A percentile compares a stretch with the other conserved stretches of the same genome.
Evolutionary conservation across 2,113 vertebrate genomes (phyloP).

Genomic region (Puma concolor): DNA sequence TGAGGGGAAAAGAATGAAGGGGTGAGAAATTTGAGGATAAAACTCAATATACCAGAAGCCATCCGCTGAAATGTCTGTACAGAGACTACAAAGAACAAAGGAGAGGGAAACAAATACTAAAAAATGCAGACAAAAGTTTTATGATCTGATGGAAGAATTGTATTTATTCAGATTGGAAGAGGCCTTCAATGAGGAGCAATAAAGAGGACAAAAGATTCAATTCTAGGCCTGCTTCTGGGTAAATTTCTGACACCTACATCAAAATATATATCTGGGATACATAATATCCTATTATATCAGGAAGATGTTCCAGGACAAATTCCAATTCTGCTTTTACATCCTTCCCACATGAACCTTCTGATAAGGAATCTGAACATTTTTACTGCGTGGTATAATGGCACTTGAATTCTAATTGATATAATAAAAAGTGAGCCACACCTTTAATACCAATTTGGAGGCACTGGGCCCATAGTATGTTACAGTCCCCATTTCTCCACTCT

Average conservation of each 20-base stretch:
- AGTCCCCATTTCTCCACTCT: neutral
- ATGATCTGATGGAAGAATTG: neutral
- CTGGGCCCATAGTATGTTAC: neutral
- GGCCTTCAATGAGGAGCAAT: neutral
- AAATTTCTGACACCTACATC: constrained; percentile 12
- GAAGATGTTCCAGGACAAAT: constrained; percentile 32
- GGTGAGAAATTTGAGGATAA: neutral
- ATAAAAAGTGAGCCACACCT: constrained; percentile 2
- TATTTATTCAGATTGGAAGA: constrained; percentile 13
- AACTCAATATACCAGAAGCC: neutral
- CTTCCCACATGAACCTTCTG: neutral
- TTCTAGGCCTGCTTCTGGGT: neutral
- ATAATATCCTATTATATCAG: neutral
- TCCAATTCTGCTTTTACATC: neutral
- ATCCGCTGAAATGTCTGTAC: neutral
- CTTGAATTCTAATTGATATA: constrained; percentile 37
- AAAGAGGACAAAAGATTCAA: neutral
- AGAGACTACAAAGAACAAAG: neutral
- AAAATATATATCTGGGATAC: constrained; percentile 16
- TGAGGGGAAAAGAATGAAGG: constrained; percentile 7
- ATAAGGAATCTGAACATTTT: neutral
- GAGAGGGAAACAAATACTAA: neutral
- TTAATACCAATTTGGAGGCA: constrained; percentile 8
- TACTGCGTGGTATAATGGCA: neutral
- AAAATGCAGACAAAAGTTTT: neutral